Evolutionary conservation across 1,140 invertebrate genomes (phyloP).

Genomic region (Andrena cerasifolii): DNA sequence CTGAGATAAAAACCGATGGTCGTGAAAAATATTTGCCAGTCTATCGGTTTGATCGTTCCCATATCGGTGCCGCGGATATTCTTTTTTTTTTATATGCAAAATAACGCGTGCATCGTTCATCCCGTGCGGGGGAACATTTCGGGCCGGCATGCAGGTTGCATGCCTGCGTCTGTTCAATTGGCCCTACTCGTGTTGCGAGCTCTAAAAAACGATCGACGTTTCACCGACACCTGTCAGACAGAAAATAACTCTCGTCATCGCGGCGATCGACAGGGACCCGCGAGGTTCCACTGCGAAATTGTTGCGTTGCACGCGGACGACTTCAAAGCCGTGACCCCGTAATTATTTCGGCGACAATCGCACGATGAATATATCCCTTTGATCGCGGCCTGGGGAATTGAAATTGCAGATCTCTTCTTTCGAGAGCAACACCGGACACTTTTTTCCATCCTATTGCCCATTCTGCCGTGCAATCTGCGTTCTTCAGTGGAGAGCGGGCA

Average conservation of each 20-base stretch:
- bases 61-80: constrained; percentile 13
- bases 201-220: constrained; percentile 52
- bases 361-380: constrained; percentile 10
- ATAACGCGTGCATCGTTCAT: constrained; percentile 44
- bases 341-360: constrained; percentile 6
- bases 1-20: constrained; percentile 9
- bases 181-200: constrained; percentile 51
- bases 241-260: constrained; percentile 67
- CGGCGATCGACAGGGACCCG: constrained; percentile 50
- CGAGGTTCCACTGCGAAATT: constrained; percentile 36
- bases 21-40: constrained; percentile 30
- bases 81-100: constrained; percentile 46
- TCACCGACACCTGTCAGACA: constrained; percentile 65
- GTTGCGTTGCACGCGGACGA: neutral
- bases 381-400: neutral
- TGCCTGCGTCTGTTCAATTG: constrained; percentile 57
- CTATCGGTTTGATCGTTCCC: constrained; percentile 16
- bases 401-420: neutral
- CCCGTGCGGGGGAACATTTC: constrained; percentile 39
- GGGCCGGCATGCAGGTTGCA: constrained; percentile 46
- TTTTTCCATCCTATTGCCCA: too few relatives aligned
- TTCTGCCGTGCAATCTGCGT: neutral
- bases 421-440: neutral
- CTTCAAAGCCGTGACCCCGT: constrained; percentile 25
- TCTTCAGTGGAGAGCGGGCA: too few relatives aligned